These are phyloP conservation scores for Tigriopus japonicus DNA, from an alignment of 1,140 invertebrate species.

Conservation along the genomic window DNA sequence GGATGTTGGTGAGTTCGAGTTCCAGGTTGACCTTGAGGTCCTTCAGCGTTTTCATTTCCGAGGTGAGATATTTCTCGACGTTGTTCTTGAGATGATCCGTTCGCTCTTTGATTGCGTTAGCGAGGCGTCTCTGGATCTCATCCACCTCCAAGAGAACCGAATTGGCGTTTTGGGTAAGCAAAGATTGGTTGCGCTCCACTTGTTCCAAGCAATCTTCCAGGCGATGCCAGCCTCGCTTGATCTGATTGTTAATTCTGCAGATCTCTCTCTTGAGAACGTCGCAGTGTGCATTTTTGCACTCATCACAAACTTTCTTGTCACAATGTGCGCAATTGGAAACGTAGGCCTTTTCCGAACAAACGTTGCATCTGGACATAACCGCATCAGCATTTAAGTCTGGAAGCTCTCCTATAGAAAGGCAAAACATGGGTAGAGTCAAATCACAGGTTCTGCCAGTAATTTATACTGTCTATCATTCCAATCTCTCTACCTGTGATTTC, in stretches of 20 bases:
- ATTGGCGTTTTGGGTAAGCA: conserved; percentile 60
- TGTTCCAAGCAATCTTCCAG: conserved; percentile 60
- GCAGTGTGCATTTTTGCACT: conserved; percentile 78
- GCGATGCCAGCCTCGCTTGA: conserved; percentile 55
- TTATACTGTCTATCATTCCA: too few species aligned
- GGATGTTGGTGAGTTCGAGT: conserved; percentile 74
- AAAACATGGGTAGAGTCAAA: too few species aligned
- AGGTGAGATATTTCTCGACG: conserved; percentile 64
- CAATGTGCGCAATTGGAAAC: conserved; percentile 73
- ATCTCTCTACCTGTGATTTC: conserved; percentile 44
- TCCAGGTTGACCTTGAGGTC: conserved; percentile 80
- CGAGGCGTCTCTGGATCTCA: conserved; percentile 66
- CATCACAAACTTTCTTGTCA: conserved; percentile 73
- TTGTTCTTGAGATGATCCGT: conserved; percentile 69
- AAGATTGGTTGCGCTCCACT: conserved; percentile 63
- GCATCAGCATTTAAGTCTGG: conserved; percentile 61
- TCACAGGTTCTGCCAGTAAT: too few species aligned
- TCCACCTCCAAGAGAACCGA: conserved; percentile 77
- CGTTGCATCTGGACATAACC: conserved; percentile 27
- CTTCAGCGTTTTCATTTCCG: conserved; percentile 57
- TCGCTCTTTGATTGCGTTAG: conserved; percentile 76
- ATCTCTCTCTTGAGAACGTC: conserved; percentile 88
- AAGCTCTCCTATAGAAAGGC: conserved; percentile 39
- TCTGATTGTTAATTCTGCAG: conserved; percentile 75
- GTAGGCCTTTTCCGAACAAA: conserved; percentile 87